Base-by-base conservation (phyloP, 2,888 invertebrate genomes). In the Cremastobaeus sp. region DNA sequence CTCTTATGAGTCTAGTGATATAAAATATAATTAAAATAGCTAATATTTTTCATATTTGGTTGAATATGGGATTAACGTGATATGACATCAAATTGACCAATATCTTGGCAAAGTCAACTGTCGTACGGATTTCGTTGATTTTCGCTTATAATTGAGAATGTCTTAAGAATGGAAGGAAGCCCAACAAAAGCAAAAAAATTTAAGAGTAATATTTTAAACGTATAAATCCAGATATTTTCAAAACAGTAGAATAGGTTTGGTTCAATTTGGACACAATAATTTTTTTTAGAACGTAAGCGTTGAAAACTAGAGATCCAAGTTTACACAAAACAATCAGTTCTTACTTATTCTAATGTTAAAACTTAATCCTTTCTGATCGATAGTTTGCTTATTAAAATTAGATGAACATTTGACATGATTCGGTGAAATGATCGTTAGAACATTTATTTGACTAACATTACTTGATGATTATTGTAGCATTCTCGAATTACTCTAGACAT, bases 1-100 rank as follows among this genome's bases (percentile, higher is more conserved):
- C 25, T 21, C 70, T 57, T 64, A 71, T 57, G 45, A 34, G 4
- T 55, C 64, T 64, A 71, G 50, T 64, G 70, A 71, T 71, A 71
- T 43, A 64, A 71, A 71, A 64, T 71, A 64, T 57, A 50, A 55
- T 50, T 43, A 34, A 41, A 48, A 57, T 43, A 6, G 41, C 18
- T 55, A 57, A 47, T 64, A 48, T 54, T 34, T 6, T 57, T 64
- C 50, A 71, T 71, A 71, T 64, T 64, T 55, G 25, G 47, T 69
- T 54, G 9, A 64, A 64, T 50, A 45, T 50, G 45, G 41, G 12
- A 37, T 41, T 57, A 37, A 6, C 18, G 57, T 64, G 71, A 71
- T 71, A 71, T 71, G 71, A 57, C 35, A 5, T 25, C 8, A 25
- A 25, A 5, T 8, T 47, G 52, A 65, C 20, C 60, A 62, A 54